These are phyloP conservation scores for Lypha dubia DNA, from an alignment of 2,888 invertebrate species.

Conservation along the genomic window DNA sequence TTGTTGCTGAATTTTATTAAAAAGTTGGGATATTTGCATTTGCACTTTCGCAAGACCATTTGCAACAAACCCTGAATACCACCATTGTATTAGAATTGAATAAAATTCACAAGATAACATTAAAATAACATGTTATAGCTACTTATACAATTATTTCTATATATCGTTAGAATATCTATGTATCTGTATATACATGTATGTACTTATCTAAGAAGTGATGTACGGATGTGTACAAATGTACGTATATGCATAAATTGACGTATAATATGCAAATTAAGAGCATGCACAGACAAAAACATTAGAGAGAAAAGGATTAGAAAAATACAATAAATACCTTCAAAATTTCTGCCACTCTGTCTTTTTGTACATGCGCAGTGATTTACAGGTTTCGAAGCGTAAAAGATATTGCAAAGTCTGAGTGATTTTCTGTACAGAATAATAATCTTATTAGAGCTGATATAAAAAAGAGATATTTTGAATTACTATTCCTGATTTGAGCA, in stretches of 20 bases:
- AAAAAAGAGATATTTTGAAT: not conserved
- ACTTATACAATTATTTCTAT: too few species aligned
- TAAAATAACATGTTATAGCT: too few species aligned
- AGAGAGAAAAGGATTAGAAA: conserved; percentile 43
- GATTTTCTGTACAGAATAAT: not conserved
- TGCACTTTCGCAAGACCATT: too few species aligned
- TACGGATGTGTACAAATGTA: not conserved
- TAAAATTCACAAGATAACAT: too few species aligned
- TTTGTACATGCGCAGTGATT: conserved; percentile 38
- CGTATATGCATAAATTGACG: not conserved
- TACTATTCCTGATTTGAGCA: conserved; percentile 24
- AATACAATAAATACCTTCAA: not conserved
- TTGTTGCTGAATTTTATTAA: too few species aligned
- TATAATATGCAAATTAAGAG: not conserved
- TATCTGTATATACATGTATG: not conserved
- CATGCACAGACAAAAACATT: not conserved
- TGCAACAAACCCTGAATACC: too few species aligned
- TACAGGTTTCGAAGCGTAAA: not conserved
- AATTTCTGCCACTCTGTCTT: conserved; percentile 3
- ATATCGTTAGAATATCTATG: not conserved
- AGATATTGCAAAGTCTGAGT: not conserved
- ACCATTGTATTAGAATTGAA: too few species aligned
- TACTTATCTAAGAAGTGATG: too few species aligned
- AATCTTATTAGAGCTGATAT: not conserved
- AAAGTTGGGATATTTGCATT: too few species aligned